A percentile compares a stretch with the other conserved stretches of the same genome.
Evolutionary conservation across 2,113 vertebrate species (phyloP).

Genomic region (Uria lomvia): DNA sequence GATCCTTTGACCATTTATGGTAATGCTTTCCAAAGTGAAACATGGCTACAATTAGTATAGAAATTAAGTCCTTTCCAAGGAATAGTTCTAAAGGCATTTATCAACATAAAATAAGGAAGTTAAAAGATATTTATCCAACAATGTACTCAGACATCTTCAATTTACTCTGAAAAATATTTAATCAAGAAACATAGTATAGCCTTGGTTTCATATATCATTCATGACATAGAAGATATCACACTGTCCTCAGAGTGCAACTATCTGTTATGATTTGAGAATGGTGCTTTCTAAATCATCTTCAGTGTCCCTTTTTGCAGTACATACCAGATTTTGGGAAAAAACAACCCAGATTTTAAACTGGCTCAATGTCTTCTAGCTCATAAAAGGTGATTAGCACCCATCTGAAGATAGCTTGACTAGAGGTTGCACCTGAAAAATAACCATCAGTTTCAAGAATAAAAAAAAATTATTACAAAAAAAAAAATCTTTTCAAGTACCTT

Average conservation of each 20-base stretch:
- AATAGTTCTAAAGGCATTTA: constrained; percentile 1
- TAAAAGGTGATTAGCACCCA: neutral
- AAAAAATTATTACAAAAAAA: neutral
- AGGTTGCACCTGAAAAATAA: neutral
- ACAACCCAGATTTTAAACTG: neutral
- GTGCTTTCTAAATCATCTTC: neutral
- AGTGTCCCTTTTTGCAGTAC: neutral
- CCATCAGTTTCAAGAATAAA: neutral
- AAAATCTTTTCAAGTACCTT: neutral
- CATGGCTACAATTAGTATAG: neutral
- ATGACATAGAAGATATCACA: neutral
- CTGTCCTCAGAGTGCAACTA: neutral
- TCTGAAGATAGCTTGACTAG: neutral
- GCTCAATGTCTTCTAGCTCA: neutral
- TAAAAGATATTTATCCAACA: neutral
- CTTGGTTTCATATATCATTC: neutral
- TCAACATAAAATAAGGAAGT: neutral
- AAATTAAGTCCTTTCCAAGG: neutral
- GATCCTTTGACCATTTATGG: neutral
- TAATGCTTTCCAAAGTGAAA: neutral
- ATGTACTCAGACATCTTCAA: neutral
- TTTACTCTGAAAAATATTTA: neutral
- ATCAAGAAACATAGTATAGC: neutral
- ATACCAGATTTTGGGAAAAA: neutral
- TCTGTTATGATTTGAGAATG: neutral